These are phyloP conservation scores for Lasioglossum albipes DNA, from an alignment of 1,140 invertebrate species.

Conservation along the genomic window DNA sequence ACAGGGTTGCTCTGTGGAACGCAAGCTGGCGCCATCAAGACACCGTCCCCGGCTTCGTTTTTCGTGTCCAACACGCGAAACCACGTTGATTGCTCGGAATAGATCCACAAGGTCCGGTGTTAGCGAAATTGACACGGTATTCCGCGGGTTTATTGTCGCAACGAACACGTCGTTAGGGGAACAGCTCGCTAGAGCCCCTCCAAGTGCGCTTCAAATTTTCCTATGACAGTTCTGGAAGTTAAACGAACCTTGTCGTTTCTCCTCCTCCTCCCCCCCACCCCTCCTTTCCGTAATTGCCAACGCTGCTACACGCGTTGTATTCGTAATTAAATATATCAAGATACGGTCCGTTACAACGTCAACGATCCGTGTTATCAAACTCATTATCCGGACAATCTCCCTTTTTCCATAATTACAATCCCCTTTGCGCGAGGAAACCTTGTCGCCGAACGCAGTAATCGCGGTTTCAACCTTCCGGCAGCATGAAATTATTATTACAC, in stretches of 20 bases:
- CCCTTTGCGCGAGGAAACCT: not conserved
- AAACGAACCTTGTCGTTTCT: not conserved
- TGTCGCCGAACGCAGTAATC: not conserved
- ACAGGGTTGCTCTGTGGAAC: not conserved
- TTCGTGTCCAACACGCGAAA: conserved; percentile 5
- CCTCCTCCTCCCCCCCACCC: no score
- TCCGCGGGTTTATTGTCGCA: conserved; percentile 9
- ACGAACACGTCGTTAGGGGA: not conserved
- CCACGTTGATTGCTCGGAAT: conserved; percentile 18
- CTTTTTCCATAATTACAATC: not conserved
- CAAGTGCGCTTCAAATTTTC: not conserved
- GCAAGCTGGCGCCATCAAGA: conserved; percentile 43
- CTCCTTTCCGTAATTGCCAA: not conserved
- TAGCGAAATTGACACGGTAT: conserved; percentile 5
- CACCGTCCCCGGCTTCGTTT: conserved; percentile 13
- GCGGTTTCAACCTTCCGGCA: not conserved
- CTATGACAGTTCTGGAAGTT: not conserved
- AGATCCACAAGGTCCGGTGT: not conserved
- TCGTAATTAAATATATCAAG: not conserved
- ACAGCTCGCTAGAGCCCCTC: not conserved
- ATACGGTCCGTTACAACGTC: not conserved
- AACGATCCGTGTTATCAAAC: not conserved
- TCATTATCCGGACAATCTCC: not conserved
- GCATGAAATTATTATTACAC: no score
- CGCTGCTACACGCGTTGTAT: no score